Evolutionary conservation across 2,113 vertebrate genomes (phyloP).

Genomic region (Alexandromys fortis): DNA sequence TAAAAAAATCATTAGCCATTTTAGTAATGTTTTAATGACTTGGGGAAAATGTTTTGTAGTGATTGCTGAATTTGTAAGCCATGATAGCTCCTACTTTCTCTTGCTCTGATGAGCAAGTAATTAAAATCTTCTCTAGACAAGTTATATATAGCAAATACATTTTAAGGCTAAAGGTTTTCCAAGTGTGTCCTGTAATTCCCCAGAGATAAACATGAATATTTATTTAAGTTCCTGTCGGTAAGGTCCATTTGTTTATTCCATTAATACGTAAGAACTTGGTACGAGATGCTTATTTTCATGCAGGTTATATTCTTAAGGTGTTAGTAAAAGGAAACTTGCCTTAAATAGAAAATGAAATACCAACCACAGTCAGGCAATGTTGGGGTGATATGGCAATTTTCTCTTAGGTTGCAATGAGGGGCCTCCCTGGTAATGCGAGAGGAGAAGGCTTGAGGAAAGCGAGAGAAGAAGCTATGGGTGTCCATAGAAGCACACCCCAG

Average conservation of each 20-base stretch:
- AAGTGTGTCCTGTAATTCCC: not conserved
- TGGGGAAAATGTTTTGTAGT: conserved; percentile 40
- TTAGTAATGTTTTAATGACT: conserved; percentile 53
- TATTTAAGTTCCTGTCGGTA: not conserved
- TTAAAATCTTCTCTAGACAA: conserved; percentile 35
- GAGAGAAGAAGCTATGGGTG: not conserved
- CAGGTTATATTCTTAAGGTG: not conserved
- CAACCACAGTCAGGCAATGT: not conserved
- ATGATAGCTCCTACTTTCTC: not conserved
- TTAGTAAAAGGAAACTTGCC: not conserved
- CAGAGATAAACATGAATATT: not conserved
- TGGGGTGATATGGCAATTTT: not conserved
- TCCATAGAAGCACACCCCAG: not conserved
- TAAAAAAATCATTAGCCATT: not conserved
- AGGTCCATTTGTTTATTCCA: not conserved
- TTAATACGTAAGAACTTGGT: not conserved
- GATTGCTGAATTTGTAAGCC: not conserved
- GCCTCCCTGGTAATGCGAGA: not conserved
- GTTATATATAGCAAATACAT: not conserved
- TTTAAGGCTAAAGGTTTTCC: conserved; percentile 39
- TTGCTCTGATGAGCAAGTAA: conserved; percentile 31
- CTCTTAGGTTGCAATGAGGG: not conserved
- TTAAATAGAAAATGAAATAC: not conserved
- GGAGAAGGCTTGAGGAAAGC: not conserved
- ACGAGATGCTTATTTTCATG: not conserved